Conservation (phyloP, 2,888 invertebrate species). For the Sipha maydis region DNA sequence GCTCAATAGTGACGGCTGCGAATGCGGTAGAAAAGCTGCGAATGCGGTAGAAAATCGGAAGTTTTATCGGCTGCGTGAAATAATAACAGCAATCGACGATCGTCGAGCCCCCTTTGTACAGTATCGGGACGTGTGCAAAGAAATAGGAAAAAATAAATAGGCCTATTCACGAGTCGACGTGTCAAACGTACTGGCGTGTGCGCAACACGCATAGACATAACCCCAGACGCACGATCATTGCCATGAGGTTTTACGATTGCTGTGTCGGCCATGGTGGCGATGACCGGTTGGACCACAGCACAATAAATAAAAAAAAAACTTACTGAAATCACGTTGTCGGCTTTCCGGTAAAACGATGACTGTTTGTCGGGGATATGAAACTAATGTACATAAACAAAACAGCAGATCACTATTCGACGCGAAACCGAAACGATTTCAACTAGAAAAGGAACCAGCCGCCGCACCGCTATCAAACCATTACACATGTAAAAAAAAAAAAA, state of each 20-base stretch:
- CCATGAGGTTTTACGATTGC: constrained; percentile 54
- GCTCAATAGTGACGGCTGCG: not conserved
- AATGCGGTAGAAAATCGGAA: not conserved
- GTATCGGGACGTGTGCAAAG: not conserved
- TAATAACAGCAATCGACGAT: not conserved
- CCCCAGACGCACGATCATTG: constrained; percentile 30
- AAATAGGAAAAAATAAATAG: not conserved
- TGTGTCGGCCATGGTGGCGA: not conserved
- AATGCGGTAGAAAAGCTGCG: not conserved
- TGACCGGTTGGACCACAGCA: no score
- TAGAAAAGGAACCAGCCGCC: constrained; percentile 28
- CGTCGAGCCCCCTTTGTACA: not conserved
- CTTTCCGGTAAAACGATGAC: constrained; percentile 37
- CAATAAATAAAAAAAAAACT: constrained; percentile 1
- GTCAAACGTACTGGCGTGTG: constrained; percentile 20
- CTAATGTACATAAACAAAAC: constrained; percentile 15
- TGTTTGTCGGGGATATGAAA: not conserved
- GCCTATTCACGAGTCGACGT: constrained; percentile 39
- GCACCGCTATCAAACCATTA: constrained; percentile 50
- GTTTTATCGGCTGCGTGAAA: not conserved
- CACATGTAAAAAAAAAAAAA: constrained; percentile 47
- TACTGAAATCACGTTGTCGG: constrained; percentile 57
- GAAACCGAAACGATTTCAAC: constrained; percentile 57
- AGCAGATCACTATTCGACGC: constrained; percentile 27
- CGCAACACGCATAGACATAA: constrained; percentile 32